Percentiles rank a stretch among this genome's conserved stretches.
Conservation (phyloP, 1,140 invertebrate species). For the Lepidostoma basale region DNA sequence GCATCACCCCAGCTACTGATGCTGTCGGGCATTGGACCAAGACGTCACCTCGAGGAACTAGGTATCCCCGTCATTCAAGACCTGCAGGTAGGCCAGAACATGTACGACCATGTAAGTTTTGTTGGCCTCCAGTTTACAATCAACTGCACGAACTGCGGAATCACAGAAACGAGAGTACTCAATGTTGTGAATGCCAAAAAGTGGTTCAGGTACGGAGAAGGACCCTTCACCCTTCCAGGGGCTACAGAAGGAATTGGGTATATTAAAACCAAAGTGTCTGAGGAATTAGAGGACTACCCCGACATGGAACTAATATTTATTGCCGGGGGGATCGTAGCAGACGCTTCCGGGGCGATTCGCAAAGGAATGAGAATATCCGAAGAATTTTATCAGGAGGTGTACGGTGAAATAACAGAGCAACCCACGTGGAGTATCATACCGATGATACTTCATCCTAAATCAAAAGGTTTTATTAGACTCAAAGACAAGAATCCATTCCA, state of each 20-base stretch:
- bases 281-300: conserved; percentile 61
- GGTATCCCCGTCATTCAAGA: conserved; percentile 67
- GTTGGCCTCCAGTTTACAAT: conserved; percentile 67
- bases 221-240: conserved; percentile 59
- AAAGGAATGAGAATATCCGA: conserved; percentile 63
- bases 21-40: conserved; percentile 76
- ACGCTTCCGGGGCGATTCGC: conserved; percentile 66
- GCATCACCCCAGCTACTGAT: conserved; percentile 77
- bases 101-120: conserved; percentile 75
- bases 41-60: conserved; percentile 63
- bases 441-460: conserved; percentile 72
- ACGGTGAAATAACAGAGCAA: conserved; percentile 56
- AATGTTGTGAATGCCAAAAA: conserved; percentile 50
- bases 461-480: conserved; percentile 71
- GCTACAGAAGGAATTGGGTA: conserved; percentile 64
- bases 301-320: conserved; percentile 70
- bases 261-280: conserved; percentile 65
- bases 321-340: conserved; percentile 63
- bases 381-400: conserved; percentile 64
- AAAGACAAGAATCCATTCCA: conserved; percentile 74
- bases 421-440: conserved; percentile 53
- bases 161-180: conserved; percentile 50
- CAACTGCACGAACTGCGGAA: conserved; percentile 55
- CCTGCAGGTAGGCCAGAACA: conserved; percentile 69
- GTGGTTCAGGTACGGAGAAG: conserved; percentile 57